Evolutionary conservation across 2,888 invertebrate genomes (phyloP), one percentile per base, ranked within the genome.

Genomic region (Eulithis prunata): DNA sequence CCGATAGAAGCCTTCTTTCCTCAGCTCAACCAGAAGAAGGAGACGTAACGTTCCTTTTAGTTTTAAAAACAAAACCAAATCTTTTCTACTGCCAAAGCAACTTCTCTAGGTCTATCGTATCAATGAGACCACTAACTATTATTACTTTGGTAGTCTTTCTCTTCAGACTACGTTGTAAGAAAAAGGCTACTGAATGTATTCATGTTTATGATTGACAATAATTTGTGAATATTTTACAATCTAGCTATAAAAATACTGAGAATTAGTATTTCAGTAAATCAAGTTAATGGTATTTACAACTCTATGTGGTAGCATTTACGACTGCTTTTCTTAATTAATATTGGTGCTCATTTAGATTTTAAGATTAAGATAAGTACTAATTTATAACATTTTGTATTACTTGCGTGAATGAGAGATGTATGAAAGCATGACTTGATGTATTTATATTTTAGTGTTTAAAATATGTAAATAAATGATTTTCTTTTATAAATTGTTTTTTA

Each of bases 1-100:
- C 97, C 97, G 0, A 96, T 97, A 70, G 96, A 97, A 86, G 96
- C 96, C 0, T 96, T 97, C 86, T 97, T 97, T 81, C 96, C 96
- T 14, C 96, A 96, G 80, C 83, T 96, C 56, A 94, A 95, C 74
- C 94, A 94, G 84, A 95, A 94, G 84, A 94, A 94, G 85, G 91
- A 94, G 83, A 82, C 91, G 71, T 92, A 90, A 87, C 60, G 78
- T 86, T 84, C 78, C 83, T 85, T 36, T 4, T 72, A 73, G 38
- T 71, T 80, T 81, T 76, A 76, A 80, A 79, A 78, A 73, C 78
- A 66, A 85, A 85, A 90, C 88, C 89, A 89, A 91, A 91, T 84
- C 79, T 78, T 82, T 81, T 82, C 86, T 79, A 87, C 90, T 89
- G 88, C 92, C 92, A 92, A 92, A 92, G 92, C 75, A 82, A 73